Conservation (phyloP, 2,113 vertebrate species). For the Sitta europaea region DNA sequence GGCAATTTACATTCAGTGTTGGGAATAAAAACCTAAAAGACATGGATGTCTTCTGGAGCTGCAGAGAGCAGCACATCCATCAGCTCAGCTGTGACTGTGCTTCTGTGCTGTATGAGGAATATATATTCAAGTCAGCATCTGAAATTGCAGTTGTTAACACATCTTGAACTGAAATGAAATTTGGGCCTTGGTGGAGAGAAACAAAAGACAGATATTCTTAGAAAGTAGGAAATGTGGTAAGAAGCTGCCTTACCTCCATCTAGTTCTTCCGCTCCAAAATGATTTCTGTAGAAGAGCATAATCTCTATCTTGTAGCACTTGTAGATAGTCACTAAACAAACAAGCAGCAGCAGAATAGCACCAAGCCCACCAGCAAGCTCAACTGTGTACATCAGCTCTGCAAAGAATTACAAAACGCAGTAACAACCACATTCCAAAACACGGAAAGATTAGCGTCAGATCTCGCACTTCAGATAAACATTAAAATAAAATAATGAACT, state of each 20-base stretch:
- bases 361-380: slow-evolving; percentile 97
- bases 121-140: neutral
- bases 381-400: slow-evolving; percentile 97
- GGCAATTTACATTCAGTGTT: neutral
- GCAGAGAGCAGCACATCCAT: neutral
- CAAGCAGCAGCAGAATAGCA: slow-evolving; percentile 92
- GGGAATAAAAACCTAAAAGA: neutral
- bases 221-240: neutral
- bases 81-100: neutral
- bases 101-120: neutral
- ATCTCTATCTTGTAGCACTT: slow-evolving; percentile 98
- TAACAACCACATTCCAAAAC: neutral
- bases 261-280: slow-evolving; percentile 94
- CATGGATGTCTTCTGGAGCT: neutral
- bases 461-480: neutral
- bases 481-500: neutral
- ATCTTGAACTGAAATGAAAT: slow-evolving; percentile 4
- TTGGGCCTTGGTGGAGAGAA: neutral
- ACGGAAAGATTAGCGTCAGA: neutral
- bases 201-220: neutral
- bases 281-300: slow-evolving; percentile 95
- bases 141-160: neutral
- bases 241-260: slow-evolving; percentile 88
- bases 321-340: slow-evolving; percentile 93
- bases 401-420: slow-evolving; percentile 62